Conservation (phyloP, 2,888 invertebrate species). For the Heliconius hortense region DNA sequence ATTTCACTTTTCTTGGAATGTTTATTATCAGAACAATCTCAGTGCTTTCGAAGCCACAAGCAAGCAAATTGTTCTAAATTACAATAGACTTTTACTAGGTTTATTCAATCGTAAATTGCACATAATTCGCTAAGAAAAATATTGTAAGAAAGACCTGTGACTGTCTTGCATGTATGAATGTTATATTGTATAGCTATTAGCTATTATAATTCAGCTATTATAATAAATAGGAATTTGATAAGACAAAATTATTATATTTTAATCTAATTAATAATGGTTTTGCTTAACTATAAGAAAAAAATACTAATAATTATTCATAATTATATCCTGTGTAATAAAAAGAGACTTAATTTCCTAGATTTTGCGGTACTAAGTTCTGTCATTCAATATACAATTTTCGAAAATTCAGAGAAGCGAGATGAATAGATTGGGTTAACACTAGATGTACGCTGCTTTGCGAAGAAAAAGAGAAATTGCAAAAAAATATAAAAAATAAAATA, state of each 20-base stretch:
- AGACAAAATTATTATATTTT: not conserved
- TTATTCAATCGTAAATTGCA: conserved; percentile 19
- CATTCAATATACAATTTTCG: too few species aligned
- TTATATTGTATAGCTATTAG: not conserved
- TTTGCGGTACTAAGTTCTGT: too few species aligned
- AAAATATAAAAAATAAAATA: too few species aligned
- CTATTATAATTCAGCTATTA: not conserved
- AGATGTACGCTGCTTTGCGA: too few species aligned
- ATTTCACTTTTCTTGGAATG: conserved; percentile 27
- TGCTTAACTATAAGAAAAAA: too few species aligned
- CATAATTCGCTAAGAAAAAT: conserved; percentile 20
- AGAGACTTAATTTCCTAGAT: too few species aligned
- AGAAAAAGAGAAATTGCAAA: too few species aligned
- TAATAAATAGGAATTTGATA: not conserved
- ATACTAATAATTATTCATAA: too few species aligned
- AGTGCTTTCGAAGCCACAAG: conserved; percentile 24
- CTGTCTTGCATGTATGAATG: not conserved
- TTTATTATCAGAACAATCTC: conserved; percentile 23
- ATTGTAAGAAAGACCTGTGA: not conserved
- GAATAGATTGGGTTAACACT: too few species aligned
- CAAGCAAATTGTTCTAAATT: conserved; percentile 25
- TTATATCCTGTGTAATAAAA: too few species aligned
- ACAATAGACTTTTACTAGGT: conserved; percentile 30
- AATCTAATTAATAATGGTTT: not conserved
- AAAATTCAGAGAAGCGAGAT: too few species aligned